Evolutionary conservation across 2,113 vertebrate species (phyloP).

Genomic region (Prunella fulvescens): DNA sequence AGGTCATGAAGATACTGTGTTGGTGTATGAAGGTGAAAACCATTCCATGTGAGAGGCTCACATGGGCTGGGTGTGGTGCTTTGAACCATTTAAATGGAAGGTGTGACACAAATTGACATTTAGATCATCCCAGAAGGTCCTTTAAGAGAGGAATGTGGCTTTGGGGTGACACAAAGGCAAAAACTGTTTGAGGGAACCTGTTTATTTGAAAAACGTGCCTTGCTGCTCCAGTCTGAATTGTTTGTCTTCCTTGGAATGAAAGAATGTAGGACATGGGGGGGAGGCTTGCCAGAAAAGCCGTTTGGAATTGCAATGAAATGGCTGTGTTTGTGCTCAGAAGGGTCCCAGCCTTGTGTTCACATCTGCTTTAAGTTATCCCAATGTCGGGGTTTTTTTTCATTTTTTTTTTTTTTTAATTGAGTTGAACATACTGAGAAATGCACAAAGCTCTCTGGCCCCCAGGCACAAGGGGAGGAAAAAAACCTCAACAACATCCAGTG

Average conservation of each 20-base stretch:
- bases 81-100: background rate
- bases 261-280: slow-evolving; percentile 53
- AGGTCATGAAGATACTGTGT: background rate
- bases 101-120: background rate
- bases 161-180: slow-evolving; percentile 19
- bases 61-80: rapidly evolving
- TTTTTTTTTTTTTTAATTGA: slow-evolving; percentile 31
- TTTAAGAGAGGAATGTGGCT: background rate
- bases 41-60: background rate
- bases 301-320: slow-evolving; percentile 60
- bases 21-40: background rate
- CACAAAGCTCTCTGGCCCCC: slow-evolving; percentile 32
- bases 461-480: slow-evolving; percentile 2
- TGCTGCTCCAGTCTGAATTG: slow-evolving; percentile 42
- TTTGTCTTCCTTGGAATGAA: slow-evolving; percentile 66
- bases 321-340: slow-evolving; percentile 56
- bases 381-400: background rate
- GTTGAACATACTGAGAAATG: slow-evolving; percentile 36
- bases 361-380: slow-evolving; percentile 65
- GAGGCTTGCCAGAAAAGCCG: slow-evolving; percentile 53
- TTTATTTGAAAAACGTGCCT: slow-evolving; percentile 61
- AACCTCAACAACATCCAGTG: slow-evolving; percentile 43
- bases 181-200: slow-evolving; percentile 41
- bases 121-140: background rate
- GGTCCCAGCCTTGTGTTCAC: slow-evolving; percentile 52